These are phyloP conservation scores for Scaptomyza caliginosa DNA, from an alignment of 2,888 invertebrate genomes.

Conservation along the genomic window DNA sequence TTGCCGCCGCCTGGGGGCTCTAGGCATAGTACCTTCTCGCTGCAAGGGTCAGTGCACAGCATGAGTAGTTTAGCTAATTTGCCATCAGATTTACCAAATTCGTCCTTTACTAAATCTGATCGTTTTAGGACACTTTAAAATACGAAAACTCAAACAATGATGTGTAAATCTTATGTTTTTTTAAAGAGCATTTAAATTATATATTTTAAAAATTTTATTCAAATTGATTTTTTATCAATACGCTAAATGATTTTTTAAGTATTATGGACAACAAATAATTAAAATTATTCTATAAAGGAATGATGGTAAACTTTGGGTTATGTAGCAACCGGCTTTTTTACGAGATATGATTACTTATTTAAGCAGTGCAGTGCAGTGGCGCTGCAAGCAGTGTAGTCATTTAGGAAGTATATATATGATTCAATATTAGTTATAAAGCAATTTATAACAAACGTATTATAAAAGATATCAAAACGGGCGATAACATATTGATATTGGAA, in stretches of 20 bases:
- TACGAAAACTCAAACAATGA: background rate
- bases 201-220: slow-evolving; percentile 7
- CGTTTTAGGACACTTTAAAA: background rate
- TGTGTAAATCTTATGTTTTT: too few species aligned
- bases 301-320: too few species aligned
- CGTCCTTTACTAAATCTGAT: background rate
- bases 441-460: too few species aligned
- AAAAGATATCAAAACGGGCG: too few species aligned
- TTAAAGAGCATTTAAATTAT: too few species aligned
- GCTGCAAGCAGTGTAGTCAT: background rate
- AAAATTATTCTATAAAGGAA: too few species aligned
- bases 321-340: slow-evolving; percentile 1
- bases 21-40: background rate
- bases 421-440: too few species aligned
- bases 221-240: background rate
- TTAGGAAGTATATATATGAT: too few species aligned
- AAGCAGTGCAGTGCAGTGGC: slow-evolving; percentile 20
- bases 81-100: background rate
- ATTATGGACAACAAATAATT: background rate
- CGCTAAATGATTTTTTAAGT: background rate
- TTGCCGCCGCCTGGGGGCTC: too few species aligned
- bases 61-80: too few species aligned
- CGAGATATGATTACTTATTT: background rate
- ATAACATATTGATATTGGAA: too few species aligned
- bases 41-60: too few species aligned